Evolutionary conservation across 2,113 vertebrate species (phyloP), one percentile per base, ranked within the genome.

Genomic region (Epinephelus fuscoguttatus): DNA sequence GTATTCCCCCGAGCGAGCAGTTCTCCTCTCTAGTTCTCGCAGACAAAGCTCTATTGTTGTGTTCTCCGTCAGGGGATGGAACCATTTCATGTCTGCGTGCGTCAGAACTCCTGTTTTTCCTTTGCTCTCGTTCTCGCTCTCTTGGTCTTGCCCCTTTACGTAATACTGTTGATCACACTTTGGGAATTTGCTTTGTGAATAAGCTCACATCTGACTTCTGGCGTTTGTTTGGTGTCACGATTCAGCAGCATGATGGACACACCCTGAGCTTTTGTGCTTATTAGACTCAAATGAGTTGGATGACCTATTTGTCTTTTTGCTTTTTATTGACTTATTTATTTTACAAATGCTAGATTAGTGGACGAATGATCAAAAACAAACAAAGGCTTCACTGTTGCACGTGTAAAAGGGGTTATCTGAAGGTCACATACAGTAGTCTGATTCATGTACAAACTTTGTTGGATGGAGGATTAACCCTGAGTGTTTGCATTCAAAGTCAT

Each of bases 21-120:
- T 25, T 59, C 72, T 86, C 78, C 78, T 86, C 85, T 88, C 76
- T 66, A 37, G 55, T 89, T 86, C 77, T 75, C 69, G 4, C 18
- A 87, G 21, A 91, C 86, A 91, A 91, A 90, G 92, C 57, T 83
- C 82, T 74, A 86, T 88, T 93, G 87, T 86, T 93, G 85, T 90
- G 75, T 62, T 82, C 78, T 40, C 66, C 12, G 42, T 81, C 79
- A 84, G 75, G 21, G 56, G 78, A 91, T 92, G 86, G 86, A 87
- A 84, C 27, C 47, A 81, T 80, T 91, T 91, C 70, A 82, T 85
- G 53, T 72, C 45, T 77, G 67, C 1, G n/a, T 91, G 84, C 84
- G 78, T 92, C 90, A 92, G 64, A 60, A 62, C 23, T 45, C 33
- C 12, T 57, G 33, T 53, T 89, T 82, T 87, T 85, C 61, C 60